Percentiles rank a stretch among this genome's conserved stretches.
Conservation (phyloP, 2,113 vertebrate species). For the Charadrius vociferus region DNA sequence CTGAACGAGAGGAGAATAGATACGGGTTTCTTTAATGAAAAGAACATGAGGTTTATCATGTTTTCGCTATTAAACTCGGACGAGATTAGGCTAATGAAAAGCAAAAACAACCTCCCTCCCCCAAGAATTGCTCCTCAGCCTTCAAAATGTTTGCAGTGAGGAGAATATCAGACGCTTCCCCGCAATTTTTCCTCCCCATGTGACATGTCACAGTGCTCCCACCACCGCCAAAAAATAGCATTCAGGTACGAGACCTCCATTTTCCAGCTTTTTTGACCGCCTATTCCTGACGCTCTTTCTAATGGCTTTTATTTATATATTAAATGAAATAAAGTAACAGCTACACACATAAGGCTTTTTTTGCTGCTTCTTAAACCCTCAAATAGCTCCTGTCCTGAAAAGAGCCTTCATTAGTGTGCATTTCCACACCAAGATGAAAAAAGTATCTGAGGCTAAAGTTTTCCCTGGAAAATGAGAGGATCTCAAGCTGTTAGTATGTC, state of each 20-base stretch:
- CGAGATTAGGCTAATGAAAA: constrained; percentile 40
- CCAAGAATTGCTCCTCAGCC: neutral
- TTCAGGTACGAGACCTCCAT: neutral
- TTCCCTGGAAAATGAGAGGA: constrained; percentile 54
- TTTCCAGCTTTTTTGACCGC: neutral
- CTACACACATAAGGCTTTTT: neutral
- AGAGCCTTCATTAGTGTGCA: neutral
- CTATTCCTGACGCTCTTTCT: neutral
- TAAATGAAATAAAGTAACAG: constrained; percentile 32
- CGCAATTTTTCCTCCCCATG: fast-evolving
- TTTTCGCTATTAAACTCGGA: neutral
- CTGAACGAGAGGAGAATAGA: neutral
- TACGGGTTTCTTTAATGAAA: constrained; percentile 18
- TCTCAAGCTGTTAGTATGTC: constrained; percentile 65
- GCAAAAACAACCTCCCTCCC: neutral
- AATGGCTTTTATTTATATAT: neutral
- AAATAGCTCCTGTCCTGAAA: neutral
- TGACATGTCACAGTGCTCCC: fast-evolving
- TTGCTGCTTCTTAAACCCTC: neutral
- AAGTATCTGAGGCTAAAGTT: constrained; percentile 19
- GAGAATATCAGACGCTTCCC: neutral
- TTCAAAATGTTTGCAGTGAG: neutral
- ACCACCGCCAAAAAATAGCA: neutral
- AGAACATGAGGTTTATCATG: constrained; percentile 34
- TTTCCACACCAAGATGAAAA: constrained; percentile 61